Evolutionary conservation across 2,113 vertebrate species (phyloP).

Genomic region (Pseudopipra pipra): DNA sequence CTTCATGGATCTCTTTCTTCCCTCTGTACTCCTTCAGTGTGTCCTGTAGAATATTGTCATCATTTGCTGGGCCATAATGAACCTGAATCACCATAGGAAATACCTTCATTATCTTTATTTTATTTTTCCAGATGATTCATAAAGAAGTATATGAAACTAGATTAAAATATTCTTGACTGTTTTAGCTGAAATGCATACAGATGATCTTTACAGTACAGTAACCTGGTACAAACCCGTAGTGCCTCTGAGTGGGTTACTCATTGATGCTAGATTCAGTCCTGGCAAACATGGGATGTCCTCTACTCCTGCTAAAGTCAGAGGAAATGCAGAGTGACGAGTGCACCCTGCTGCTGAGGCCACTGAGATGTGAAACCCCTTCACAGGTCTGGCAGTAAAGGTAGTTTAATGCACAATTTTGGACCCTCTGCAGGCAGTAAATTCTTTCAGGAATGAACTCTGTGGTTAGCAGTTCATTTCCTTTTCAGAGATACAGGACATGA

Average conservation of each 20-base stretch:
- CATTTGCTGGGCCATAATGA: background rate
- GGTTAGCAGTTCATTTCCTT: slow-evolving; percentile 15
- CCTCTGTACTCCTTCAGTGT: background rate
- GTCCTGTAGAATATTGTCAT: background rate
- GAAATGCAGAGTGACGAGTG: background rate
- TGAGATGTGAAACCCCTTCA: background rate
- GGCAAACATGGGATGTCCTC: background rate
- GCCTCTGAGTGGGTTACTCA: background rate
- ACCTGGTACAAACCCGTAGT: background rate
- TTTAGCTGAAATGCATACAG: background rate
- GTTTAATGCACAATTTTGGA: background rate
- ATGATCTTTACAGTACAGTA: background rate
- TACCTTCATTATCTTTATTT: background rate
- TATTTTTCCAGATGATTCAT: background rate
- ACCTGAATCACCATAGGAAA: background rate
- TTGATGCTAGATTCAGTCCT: background rate
- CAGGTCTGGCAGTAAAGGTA: background rate
- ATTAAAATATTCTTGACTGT: background rate
- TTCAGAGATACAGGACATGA: background rate
- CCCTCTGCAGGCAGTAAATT: background rate
- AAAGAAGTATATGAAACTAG: background rate
- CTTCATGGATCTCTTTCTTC: background rate
- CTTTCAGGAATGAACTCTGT: slow-evolving; percentile 8
- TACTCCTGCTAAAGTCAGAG: background rate
- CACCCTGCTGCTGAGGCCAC: background rate